phyloP scores from a whole-genome alignment of 2,888 invertebrate species.

The Phengaris alcon region DNA sequence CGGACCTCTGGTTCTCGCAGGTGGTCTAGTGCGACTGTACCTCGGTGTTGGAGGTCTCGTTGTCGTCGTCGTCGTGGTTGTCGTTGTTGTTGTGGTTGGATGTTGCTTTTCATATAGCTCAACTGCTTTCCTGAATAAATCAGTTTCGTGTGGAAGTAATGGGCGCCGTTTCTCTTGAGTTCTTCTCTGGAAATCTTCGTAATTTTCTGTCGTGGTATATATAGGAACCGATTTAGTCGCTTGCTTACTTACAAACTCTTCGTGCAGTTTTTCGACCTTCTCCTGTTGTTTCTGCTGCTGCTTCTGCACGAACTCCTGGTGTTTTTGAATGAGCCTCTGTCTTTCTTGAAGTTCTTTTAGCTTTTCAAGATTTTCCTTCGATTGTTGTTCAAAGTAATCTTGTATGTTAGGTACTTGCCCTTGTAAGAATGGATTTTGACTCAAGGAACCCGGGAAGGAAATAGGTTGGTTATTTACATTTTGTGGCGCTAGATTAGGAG shows the following conservation, averaged over 20 bases:
- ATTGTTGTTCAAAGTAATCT: constrained; percentile 79
- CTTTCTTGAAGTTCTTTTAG: constrained; percentile 85
- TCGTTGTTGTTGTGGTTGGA: constrained; percentile 84
- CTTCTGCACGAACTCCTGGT: constrained; percentile 87
- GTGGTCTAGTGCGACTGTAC: constrained; percentile 55
- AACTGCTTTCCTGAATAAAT: constrained; percentile 82
- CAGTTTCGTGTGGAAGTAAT: constrained; percentile 81
- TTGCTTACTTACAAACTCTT: constrained; percentile 84
- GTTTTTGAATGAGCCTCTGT: constrained; percentile 85
- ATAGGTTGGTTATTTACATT: constrained; percentile 60
- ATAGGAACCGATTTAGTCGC: constrained; percentile 80
- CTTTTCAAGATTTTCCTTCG: constrained; percentile 81
- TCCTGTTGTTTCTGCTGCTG: constrained; percentile 89
- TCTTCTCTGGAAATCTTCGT: constrained; percentile 62
- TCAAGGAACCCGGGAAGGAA: constrained; percentile 55
- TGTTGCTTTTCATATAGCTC: constrained; percentile 83
- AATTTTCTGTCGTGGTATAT: constrained; percentile 72
- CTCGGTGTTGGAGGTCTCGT: constrained; percentile 56
- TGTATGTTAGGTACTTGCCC: constrained; percentile 77
- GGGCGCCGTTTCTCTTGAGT: constrained; percentile 69
- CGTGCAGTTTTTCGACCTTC: constrained; percentile 85
- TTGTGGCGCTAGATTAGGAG: constrained; percentile 68
- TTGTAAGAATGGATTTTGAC: constrained; percentile 69
- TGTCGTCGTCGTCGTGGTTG: constrained; percentile 82
- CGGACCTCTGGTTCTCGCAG: constrained; percentile 61